Evolutionary conservation across 30 jellyfish, hydroid and myxozoan genomes (phyloP), one percentile per base, ranked within the genome.

Genomic region (Catostylus mosaicus): DNA sequence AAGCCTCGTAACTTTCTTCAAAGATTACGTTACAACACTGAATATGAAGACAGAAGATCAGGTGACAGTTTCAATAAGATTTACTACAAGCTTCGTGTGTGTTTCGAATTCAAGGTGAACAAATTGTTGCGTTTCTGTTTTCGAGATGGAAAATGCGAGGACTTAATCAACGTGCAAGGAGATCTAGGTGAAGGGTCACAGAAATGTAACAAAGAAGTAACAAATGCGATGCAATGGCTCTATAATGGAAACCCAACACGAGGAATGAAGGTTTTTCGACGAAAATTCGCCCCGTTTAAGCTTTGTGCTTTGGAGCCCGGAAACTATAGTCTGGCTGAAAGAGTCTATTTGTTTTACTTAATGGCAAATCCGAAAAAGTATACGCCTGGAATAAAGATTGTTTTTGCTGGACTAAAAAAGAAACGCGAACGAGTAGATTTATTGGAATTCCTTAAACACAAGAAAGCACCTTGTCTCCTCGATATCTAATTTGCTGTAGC

Each of bases 31-130:
- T 57, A 66, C 52, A 77, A 73, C 40, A 37, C 36, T 11, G 46
- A 38, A 4, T 87, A 87, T 63, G 61, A 67, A 69, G 73, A 75
- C 24, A 70, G 71, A 38, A 61, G 65, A 50, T 88, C 90, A 27
- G 84, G 85, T 5, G 10, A 45, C 61, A 67, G 56, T 18, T 56
- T 54, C 87, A 77, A 80, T 59, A 87, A 71, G 30, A 56, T 57
- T 11, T 87, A 32, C 63, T 87, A 87, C 77, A 87, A 77, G 50
- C 57, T 87, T 36, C 84, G 78, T 22, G 73, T 87, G 1, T 84
- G 96, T 3, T 27, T 87, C 37, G 96, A 77, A 59, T n/a, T 76
- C 29, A 86, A 86, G 67, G 83, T 40, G 69, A 76, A 87, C 60
- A 78, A 40, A 64, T 50, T 77, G 14, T 78, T 70, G 16, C 67